Conservation (phyloP, 2,797 vertebrate species). For the Syncerus caffer region DNA sequence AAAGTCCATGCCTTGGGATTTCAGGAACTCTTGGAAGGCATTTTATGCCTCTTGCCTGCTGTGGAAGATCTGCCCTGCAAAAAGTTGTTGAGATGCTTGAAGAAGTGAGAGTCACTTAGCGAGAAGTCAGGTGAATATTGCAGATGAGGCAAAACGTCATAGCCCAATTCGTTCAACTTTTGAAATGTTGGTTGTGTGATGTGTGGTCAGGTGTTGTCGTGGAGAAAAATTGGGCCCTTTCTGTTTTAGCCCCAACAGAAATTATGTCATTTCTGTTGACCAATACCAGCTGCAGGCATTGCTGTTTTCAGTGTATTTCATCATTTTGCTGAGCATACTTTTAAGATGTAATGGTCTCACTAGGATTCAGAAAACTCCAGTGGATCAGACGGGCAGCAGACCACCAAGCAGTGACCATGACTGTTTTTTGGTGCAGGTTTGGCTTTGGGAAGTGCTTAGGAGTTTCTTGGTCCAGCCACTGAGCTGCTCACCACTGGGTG, state of each 20-base stretch:
- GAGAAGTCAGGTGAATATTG: neutral
- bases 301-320: neutral
- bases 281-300: neutral
- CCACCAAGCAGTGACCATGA: neutral
- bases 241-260: neutral
- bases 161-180: neutral
- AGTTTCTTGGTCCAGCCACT: neutral
- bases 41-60: neutral
- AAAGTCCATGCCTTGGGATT: neutral
- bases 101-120: neutral
- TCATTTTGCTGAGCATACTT: neutral
- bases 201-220: neutral
- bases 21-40: neutral
- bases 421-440: neutral
- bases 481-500: neutral
- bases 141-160: neutral
- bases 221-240: neutral
- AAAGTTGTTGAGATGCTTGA: neutral
- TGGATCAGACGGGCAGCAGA: neutral
- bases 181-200: neutral
- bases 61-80: neutral
- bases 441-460: neutral
- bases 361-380: neutral
- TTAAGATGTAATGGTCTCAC: neutral
- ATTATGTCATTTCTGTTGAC: neutral